Conservation (phyloP, 2,888 invertebrate species). For the Acanthoscelides obtectus region DNA sequence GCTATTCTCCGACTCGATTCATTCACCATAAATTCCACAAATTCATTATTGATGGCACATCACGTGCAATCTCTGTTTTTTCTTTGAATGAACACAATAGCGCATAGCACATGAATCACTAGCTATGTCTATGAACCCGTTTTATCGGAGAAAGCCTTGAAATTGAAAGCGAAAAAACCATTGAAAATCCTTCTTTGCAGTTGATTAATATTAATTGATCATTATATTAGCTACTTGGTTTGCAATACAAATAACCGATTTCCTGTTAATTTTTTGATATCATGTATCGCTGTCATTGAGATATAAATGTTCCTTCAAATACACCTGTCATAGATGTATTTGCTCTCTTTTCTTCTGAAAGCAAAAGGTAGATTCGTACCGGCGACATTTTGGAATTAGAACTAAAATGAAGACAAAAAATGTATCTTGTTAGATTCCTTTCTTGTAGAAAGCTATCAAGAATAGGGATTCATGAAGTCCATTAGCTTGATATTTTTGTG, state of each 20-base stretch:
- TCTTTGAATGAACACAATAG: background rate
- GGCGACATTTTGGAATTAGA: too few relatives aligned
- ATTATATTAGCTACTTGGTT: background rate
- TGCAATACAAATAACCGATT: background rate
- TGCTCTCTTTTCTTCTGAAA: too few relatives aligned
- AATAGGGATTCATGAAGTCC: too few relatives aligned
- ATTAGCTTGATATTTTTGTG: too few relatives aligned
- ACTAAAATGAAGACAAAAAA: too few relatives aligned
- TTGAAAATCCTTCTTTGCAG: background rate
- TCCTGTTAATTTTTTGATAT: background rate
- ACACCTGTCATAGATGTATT: too few relatives aligned
- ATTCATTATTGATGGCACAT: background rate
- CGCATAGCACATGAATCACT: constrained; percentile 4
- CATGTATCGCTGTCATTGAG: too few relatives aligned
- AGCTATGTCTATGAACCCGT: background rate
- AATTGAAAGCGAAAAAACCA: background rate
- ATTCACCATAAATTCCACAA: background rate
- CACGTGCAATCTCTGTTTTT: too few relatives aligned
- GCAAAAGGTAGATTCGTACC: too few relatives aligned
- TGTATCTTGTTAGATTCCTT: too few relatives aligned
- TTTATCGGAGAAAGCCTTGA: background rate
- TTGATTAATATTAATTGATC: background rate
- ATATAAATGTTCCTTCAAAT: too few relatives aligned
- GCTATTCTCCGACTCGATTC: background rate
- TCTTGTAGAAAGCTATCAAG: too few relatives aligned